These are phyloP conservation scores for Aphelocoma coerulescens DNA, from an alignment of 2,113 vertebrate species.

Conservation along the genomic window DNA sequence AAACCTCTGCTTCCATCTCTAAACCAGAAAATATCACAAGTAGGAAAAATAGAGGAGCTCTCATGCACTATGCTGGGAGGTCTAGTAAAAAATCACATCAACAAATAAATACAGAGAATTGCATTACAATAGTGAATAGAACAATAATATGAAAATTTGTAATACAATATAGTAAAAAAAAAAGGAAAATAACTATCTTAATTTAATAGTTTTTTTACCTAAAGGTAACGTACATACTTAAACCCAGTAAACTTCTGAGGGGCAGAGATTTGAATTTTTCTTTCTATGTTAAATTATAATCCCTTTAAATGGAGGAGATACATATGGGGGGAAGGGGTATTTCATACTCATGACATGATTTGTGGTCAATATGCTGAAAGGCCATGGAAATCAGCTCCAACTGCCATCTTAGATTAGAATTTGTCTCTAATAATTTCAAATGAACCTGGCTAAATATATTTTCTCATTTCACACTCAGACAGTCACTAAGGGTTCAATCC, in stretches of 20 bases:
- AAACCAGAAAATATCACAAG: background rate
- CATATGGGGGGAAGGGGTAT: background rate
- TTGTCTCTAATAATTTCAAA: slow-evolving; percentile 13
- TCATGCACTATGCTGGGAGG: background rate
- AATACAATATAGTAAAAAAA: background rate
- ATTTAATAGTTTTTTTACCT: background rate
- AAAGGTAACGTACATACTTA: background rate
- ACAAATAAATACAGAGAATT: background rate
- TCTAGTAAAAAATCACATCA: background rate
- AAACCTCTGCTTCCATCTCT: background rate
- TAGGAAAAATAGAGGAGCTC: background rate
- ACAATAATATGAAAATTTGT: background rate
- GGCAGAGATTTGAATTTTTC: background rate
- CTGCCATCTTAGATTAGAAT: background rate
- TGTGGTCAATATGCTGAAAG: background rate
- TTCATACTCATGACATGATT: background rate
- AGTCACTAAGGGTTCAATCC: slow-evolving; percentile 21
- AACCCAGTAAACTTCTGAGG: background rate
- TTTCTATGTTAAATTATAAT: background rate
- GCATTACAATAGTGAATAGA: background rate
- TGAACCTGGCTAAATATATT: slow-evolving; percentile 31
- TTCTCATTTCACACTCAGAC: slow-evolving; percentile 50
- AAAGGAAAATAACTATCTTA: background rate
- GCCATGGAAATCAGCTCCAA: background rate
- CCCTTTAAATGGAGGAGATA: background rate